Evolutionary conservation across 1,140 invertebrate species (phyloP).

Genomic region (Physella acuta): DNA sequence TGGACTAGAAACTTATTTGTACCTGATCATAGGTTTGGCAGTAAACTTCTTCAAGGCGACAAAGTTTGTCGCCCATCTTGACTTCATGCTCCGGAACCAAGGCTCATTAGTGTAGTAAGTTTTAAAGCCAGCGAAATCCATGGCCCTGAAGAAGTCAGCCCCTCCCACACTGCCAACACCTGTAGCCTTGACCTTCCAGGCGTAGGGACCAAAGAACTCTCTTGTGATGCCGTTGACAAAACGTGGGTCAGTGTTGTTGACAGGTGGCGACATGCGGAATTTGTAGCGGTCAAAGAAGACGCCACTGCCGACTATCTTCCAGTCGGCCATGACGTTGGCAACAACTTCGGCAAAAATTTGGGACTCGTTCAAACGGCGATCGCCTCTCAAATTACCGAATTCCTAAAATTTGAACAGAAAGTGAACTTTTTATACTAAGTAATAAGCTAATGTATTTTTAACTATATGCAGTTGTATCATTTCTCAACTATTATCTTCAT

Average conservation of each 20-base stretch:
- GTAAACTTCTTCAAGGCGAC: slow-evolving; percentile 88
- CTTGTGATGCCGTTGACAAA: slow-evolving; percentile 48
- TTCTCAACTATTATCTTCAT: too few relatives aligned
- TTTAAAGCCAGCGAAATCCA: slow-evolving; percentile 56
- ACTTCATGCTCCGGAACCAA: slow-evolving; percentile 86
- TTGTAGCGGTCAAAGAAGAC: slow-evolving; percentile 95
- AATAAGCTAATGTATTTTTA: too few relatives aligned
- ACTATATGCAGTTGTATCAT: too few relatives aligned
- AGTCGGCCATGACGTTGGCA: slow-evolving; percentile 84
- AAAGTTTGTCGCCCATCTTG: slow-evolving; percentile 89
- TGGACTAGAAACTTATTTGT: neutral
- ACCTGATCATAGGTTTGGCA: slow-evolving; percentile 86
- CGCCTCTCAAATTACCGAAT: slow-evolving; percentile 74
- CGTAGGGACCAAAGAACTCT: slow-evolving; percentile 84
- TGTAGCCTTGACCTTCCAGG: slow-evolving; percentile 75
- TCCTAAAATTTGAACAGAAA: slow-evolving; percentile 60
- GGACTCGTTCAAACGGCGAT: slow-evolving; percentile 51
- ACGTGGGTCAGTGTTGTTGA: slow-evolving; percentile 74
- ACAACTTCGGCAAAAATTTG: slow-evolving; percentile 69
- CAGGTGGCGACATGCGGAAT: slow-evolving; percentile 67
- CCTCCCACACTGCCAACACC: slow-evolving; percentile 69
- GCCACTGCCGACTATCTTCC: slow-evolving; percentile 83
- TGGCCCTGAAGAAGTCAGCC: slow-evolving; percentile 64
- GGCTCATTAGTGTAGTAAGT: slow-evolving; percentile 80
- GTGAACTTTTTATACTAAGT: neutral